Base-by-base conservation (phyloP, 2,888 invertebrate genomes). In the Drosophila rubida region DNA sequence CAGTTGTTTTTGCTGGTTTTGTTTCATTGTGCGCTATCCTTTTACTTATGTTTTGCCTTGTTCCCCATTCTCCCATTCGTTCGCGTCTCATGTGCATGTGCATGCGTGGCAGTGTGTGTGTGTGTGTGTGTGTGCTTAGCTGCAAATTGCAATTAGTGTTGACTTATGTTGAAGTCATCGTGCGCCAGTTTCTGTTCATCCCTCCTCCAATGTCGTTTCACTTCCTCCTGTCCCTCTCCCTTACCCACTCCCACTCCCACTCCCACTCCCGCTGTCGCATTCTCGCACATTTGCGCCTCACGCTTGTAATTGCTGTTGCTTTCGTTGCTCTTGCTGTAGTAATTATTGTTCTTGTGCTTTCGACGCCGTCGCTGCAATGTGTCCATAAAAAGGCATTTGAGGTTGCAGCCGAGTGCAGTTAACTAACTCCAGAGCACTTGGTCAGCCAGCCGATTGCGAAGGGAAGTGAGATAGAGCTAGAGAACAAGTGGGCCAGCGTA, bases 121-220 rank as follows among this genome's bases (percentile, higher is more conserved):
- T 22, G 39, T 59, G 45, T 41, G 48, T 54, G 68, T 60, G 59
- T 74, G 69, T 71, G 71, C 66, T 73, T 80, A 74, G 71, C 78
- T 75, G 75, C 85, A 83, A 83, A 82, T 83, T 83, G 83, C 83
- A 83, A 83, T 83, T 83, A 83, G 85, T 83, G 83, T 82, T 83
- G 82, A 83, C 85, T 85, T 83, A 85, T 83, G 82, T 80, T 80
- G 69, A 69, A 73, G 69, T 73, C 74, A 73, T 73, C 69, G 73
- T 73, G 68, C 73, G 69, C 50, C 73, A 73, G 69, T 68, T 73
- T 68, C 55, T 49, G 55, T 68, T 57, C 68, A 54, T 50, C 16
- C 48, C 58, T 23, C 8, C 22, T 0, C 41, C 53, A 32, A 42
- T 19, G 1, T 13, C 13, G 19, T 22, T 32, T 39, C 27, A 6